Base-by-base conservation (phyloP, 92 coral and sea anemone genomes). In the Epizoanthus stellaris region DNA sequence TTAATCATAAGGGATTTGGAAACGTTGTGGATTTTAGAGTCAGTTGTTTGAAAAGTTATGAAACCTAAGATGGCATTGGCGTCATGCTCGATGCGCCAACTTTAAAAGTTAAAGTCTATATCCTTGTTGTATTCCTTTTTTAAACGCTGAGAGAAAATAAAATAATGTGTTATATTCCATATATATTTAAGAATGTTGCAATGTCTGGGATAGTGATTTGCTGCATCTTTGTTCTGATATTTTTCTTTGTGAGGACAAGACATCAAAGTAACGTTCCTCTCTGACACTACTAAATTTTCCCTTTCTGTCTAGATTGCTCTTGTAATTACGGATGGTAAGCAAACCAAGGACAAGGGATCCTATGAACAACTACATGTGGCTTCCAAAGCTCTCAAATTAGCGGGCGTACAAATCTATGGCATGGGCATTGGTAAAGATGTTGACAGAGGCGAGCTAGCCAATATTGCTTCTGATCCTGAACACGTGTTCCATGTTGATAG, bases 281-380 rank as follows among this genome's bases (percentile, higher is more conserved):
- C 21, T 6, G 49, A 43, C 49, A 8, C 7, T 43, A 43, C 54
- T 49, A 30, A 30, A 16, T 66, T 30, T 25, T 16, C 12, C 15
- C 8, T 13, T 68, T 39, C 76, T 42, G 45, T 43, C 39, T 36
- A 77, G 82, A 77, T 77, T 62, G 82, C 82, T 38, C 47, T 77
- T 20, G 82, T 77, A 42, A 62, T 77, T 77, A 77, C 82, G 5
- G 82, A 77, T 77, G 82, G 82, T 6, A 60, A 39, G 9, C 82
- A 77, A 20, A 77, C 82, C 4, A 77, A 77, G 25, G 42, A 56
- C 65, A 84, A 73, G 8, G 88, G 70, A 43, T 23, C 75, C 47
- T 77, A 36, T 61, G 80, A 88, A 62, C 47, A 61, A 23, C 12
- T 77, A 2, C 40, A 43, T 5, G 59, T 60, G 14, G 82, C 82